These are phyloP conservation scores for Sebastes minor DNA, from an alignment of 2,797 vertebrate species.

Conservation along the genomic window DNA sequence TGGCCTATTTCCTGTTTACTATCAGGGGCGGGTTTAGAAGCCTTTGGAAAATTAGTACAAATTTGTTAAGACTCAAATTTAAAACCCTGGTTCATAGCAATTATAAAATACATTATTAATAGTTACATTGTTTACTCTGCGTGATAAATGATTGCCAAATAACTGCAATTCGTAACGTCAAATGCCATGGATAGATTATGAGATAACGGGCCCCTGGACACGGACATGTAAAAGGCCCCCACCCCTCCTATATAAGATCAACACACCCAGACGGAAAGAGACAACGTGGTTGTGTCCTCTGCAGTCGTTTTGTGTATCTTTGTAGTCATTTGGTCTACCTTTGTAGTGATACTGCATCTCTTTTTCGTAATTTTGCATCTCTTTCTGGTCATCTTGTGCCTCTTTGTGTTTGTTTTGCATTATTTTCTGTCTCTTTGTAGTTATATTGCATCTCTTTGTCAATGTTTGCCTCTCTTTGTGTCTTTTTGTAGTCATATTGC, in stretches of 20 bases:
- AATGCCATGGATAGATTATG: background rate
- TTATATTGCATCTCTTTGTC: background rate
- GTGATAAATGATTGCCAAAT: background rate
- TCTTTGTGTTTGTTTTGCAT: background rate
- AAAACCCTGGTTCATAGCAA: background rate
- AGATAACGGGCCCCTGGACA: background rate
- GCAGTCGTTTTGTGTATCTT: background rate
- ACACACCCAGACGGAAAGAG: background rate
- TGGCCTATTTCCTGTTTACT: background rate
- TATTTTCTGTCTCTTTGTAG: background rate
- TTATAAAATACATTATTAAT: background rate
- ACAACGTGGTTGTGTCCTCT: background rate
- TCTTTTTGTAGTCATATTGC: background rate
- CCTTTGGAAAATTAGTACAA: background rate
- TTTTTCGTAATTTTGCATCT: background rate
- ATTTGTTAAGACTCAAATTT: background rate
- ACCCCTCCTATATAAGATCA: background rate
- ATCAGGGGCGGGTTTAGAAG: background rate
- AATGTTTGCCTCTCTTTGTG: background rate
- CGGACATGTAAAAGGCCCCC: background rate
- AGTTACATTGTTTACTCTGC: background rate
- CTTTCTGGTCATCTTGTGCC: background rate
- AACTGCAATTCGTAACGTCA: background rate
- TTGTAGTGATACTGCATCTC: background rate
- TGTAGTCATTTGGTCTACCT: too few species aligned